A percentile compares a stretch with the other conserved stretches of the same genome.
phyloP scores from a whole-genome alignment of 2,797 vertebrate species.

The Adrianichthys oophorus region DNA sequence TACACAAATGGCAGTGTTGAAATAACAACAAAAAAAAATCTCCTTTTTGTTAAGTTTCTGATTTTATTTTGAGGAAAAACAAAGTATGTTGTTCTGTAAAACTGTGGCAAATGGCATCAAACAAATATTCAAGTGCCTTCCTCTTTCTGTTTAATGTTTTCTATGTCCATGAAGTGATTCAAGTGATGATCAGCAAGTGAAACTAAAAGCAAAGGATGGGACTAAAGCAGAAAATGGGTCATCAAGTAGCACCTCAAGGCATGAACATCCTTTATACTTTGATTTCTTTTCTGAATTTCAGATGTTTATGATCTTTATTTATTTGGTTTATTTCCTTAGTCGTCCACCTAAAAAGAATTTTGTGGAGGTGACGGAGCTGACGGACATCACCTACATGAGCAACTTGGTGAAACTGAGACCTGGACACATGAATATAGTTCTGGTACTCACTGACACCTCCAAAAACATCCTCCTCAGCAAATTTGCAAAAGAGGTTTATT shows the following conservation, averaged over 20 bases:
- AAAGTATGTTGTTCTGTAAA: too few relatives aligned
- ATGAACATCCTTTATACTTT: conserved; percentile 45
- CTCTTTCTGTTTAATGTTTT: background rate
- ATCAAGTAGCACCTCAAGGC: conserved; percentile 73
- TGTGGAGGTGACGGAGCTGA: conserved; percentile 96
- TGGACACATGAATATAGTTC: conserved; percentile 95
- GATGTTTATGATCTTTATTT: background rate
- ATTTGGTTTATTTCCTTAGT: conserved; percentile 39
- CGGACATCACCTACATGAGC: conserved; percentile 93
- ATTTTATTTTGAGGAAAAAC: too few relatives aligned
- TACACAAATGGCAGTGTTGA: too few relatives aligned
- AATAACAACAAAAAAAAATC: too few relatives aligned
- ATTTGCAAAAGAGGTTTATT: conserved; percentile 95
- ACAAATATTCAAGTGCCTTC: background rate
- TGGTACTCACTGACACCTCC: conserved; percentile 89
- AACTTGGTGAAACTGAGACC: conserved; percentile 94
- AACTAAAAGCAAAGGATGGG: conserved; percentile 81
- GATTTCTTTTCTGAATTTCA: background rate
- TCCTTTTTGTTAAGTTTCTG: too few relatives aligned
- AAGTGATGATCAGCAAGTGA: conserved; percentile 83
- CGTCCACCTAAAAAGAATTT: conserved; percentile 92
- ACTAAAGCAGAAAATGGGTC: conserved; percentile 78
- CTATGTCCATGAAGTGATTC: conserved; percentile 83
- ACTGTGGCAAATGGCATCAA: background rate
- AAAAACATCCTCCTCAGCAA: conserved; percentile 94